These are phyloP conservation scores for Ichneumoninae sp. DNA, from an alignment of 2,888 invertebrate species.

Conservation along the genomic window DNA sequence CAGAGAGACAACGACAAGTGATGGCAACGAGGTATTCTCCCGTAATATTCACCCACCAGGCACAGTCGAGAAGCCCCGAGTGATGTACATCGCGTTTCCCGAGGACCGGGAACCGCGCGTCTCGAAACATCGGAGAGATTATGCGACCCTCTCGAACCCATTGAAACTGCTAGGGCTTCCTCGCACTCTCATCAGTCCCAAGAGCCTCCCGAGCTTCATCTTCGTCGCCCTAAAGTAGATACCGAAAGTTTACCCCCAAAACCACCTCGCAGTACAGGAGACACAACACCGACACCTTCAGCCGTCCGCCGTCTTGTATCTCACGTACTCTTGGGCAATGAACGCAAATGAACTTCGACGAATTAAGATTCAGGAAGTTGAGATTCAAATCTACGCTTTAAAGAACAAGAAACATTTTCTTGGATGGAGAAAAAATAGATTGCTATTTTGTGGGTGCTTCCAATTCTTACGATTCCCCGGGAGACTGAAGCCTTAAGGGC, in stretches of 20 bases:
- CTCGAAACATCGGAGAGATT: conserved; percentile 38
- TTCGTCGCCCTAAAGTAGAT: neutral
- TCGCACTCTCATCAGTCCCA: conserved; percentile 2
- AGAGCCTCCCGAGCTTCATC: conserved; percentile 25
- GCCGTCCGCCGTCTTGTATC: neutral
- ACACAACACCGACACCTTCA: neutral
- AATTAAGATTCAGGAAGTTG: neutral
- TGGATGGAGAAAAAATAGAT: no score
- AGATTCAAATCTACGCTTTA: no score
- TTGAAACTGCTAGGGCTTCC: conserved; percentile 31
- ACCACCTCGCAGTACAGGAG: neutral
- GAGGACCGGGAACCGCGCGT: conserved; percentile 22
- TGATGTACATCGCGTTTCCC: conserved; percentile 28
- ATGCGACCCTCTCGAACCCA: conserved; percentile 49
- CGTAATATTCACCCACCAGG: conserved; percentile 42
- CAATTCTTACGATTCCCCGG: no score
- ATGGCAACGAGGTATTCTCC: conserved; percentile 51
- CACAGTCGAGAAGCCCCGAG: conserved; percentile 4
- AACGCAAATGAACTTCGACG: neutral
- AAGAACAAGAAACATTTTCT: no score
- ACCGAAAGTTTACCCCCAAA: conserved; percentile 3
- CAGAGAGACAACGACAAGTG: conserved; percentile 26
- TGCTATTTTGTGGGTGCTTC: no score
- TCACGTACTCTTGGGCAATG: neutral
- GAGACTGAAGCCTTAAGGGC: no score